These are phyloP conservation scores for Mionectes macconnelli DNA, from an alignment of 2,113 vertebrate species.

Conservation along the genomic window DNA sequence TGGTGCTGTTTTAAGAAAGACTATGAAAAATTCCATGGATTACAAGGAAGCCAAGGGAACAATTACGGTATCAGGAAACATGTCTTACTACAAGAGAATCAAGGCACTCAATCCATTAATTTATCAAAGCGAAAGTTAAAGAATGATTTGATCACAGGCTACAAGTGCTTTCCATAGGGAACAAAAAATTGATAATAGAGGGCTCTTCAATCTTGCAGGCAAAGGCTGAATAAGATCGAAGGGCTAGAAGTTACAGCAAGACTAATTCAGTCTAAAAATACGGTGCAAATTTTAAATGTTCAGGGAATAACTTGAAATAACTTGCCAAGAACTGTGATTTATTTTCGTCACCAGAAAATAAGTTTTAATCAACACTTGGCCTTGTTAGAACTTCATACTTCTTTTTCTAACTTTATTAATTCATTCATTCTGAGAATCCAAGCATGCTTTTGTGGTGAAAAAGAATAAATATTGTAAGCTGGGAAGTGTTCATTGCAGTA, in stretches of 20 bases:
- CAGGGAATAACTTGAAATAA: neutral
- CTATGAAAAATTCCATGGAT: neutral
- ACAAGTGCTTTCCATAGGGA: neutral
- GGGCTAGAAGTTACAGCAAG: neutral
- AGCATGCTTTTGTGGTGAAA: neutral
- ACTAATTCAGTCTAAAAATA: neutral
- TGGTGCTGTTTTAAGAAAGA: neutral
- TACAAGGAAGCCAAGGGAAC: neutral
- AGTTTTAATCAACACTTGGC: neutral
- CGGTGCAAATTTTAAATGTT: neutral
- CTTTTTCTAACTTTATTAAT: neutral
- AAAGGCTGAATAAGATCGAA: neutral
- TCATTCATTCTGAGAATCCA: neutral
- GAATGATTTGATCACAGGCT: neutral
- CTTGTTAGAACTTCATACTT: neutral
- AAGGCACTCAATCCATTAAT: conserved; percentile 11
- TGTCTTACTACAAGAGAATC: neutral
- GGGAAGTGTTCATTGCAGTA: neutral
- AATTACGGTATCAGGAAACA: neutral
- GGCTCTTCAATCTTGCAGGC: conserved; percentile 15
- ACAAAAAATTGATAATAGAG: neutral
- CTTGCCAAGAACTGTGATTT: neutral
- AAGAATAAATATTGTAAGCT: neutral
- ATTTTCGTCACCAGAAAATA: neutral
- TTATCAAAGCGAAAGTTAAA: conserved; percentile 35